Evolutionary conservation across 2,113 vertebrate genomes (phyloP).

Genomic region (Equus quagga): DNA sequence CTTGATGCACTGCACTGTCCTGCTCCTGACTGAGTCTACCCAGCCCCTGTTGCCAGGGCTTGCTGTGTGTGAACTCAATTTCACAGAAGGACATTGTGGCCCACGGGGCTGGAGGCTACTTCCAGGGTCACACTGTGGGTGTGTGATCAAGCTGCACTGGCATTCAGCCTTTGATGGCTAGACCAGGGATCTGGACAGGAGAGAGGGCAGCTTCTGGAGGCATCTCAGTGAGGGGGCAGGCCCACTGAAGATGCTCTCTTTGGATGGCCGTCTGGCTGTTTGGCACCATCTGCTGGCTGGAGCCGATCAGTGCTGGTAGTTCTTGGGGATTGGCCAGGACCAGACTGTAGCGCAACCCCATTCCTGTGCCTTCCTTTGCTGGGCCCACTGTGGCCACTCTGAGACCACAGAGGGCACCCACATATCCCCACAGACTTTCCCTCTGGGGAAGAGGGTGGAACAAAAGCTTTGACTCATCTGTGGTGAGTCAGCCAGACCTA

Average conservation of each 20-base stretch:
- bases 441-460: not conserved
- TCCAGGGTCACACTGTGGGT: not conserved
- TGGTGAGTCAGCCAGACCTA: not conserved
- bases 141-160: not conserved
- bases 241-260: not conserved
- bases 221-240: not conserved
- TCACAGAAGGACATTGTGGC: not conserved
- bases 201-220: not conserved
- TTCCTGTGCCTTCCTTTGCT: not conserved
- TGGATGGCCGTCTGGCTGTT: not conserved
- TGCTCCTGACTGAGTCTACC: not conserved
- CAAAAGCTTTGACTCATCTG: not conserved
- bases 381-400: not conserved
- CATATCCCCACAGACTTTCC: not conserved
- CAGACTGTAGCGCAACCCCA: not conserved
- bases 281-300: conserved; percentile 65
- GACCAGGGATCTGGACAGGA: not conserved
- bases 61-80: not conserved
- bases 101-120: not conserved
- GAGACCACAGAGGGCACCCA: not conserved
- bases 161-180: not conserved
- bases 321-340: not conserved
- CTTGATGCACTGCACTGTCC: not conserved
- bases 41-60: not conserved
- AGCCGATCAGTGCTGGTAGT: not conserved